Evolutionary conservation across 2,797 vertebrate genomes (phyloP).

Genomic region (Trichosurus vulpecula): DNA sequence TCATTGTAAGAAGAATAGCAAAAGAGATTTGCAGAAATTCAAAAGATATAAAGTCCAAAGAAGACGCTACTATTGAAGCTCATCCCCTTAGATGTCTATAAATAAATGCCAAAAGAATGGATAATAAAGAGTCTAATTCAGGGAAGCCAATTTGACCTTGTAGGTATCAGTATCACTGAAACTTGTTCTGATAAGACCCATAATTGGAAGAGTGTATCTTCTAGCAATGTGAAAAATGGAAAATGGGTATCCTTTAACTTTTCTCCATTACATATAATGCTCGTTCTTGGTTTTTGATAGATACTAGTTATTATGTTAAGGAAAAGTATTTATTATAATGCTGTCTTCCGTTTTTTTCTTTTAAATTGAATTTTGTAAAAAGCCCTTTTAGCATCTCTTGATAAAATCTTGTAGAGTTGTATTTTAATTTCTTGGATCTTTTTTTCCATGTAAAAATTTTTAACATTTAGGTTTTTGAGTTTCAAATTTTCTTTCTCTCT

Average conservation of each 20-base stretch:
- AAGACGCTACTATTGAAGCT: not conserved
- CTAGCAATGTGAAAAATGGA: not conserved
- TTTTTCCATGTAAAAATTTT: not conserved
- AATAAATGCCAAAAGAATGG: not conserved
- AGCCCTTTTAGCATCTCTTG: not conserved
- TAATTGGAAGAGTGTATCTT: not conserved
- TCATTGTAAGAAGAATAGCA: not conserved
- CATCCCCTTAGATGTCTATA: not conserved
- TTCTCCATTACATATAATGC: not conserved
- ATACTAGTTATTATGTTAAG: not conserved
- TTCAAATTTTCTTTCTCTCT: not conserved
- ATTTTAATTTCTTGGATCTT: not conserved
- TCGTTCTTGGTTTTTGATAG: not conserved
- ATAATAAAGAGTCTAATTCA: not conserved
- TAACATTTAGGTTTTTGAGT: not conserved
- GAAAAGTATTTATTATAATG: not conserved
- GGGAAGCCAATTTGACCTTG: not conserved
- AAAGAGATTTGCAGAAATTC: not conserved
- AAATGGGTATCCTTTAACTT: not conserved
- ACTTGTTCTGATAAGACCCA: not conserved
- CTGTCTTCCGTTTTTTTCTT: not conserved
- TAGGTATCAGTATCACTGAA: not conserved
- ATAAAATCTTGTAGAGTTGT: not conserved
- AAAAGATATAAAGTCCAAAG: not conserved
- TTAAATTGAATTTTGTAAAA: not conserved